Base-by-base conservation (phyloP, 1,140 invertebrate genomes). In the Andricus grossulariae region DNA sequence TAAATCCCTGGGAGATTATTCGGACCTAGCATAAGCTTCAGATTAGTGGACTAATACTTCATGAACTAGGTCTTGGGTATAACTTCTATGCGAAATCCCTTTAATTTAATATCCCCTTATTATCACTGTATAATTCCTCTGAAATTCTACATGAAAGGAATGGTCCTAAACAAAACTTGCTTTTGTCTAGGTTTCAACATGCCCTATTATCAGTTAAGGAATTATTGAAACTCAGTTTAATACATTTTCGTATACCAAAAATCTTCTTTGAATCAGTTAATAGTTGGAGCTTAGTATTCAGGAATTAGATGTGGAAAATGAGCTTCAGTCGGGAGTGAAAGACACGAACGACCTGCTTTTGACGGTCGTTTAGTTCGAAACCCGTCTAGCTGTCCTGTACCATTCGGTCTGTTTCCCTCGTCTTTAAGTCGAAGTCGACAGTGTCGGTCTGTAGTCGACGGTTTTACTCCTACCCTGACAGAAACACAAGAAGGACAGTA, bases 381-480 rank as follows among this genome's bases (percentile, higher is more conserved):
- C 75, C 70, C 74, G 51, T n/a, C 45, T 71, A 13, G 72, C 78
- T 77, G 77, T 72, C 79, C 77, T 18, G 72, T 70, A 80, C 74
- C 73, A 60, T 76, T 71, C 76, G 76, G 76, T 79, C 72, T 54
- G 76, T 70, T 78, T 74, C 75, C 71, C 74, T 72, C 72, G 72
- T 76, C 75, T 79, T 73, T 73, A 60, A 83, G 79, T 84, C 85
- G 80, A 81, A 82, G 82, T 81, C 83, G 80, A 75, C 57, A 76
- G 84, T 83, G 75, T 83, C 75, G 60, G 80, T 75, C 85, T 89
- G 88, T 81, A 79, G 73, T 75, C 82, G 87, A 90, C 86, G 82
- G 83, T 79, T 84, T 75, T 86, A 79, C 80, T 73, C 78, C 72
- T n/a, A 52, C 45, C 60, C 80, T 85, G 86, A 85, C 82, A 86